Evolutionary conservation across 2,113 vertebrate genomes (phyloP).

Genomic region (Phalacrocorax aristotelis): DNA sequence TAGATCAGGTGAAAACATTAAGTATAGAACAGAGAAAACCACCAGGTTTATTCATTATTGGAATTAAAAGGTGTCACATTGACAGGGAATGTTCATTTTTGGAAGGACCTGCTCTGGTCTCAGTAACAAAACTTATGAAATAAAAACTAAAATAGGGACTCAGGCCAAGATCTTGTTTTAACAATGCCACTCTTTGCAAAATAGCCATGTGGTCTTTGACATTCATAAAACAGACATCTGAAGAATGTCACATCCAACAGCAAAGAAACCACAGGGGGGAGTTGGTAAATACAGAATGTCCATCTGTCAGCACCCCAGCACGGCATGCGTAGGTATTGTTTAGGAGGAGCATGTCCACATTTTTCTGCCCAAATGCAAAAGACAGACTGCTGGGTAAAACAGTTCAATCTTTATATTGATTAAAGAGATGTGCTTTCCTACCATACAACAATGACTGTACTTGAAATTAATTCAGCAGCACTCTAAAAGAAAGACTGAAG

Average conservation of each 20-base stretch:
- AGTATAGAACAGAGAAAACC: conserved; percentile 32
- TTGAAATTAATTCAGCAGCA: conserved; percentile 53
- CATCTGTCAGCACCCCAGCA: conserved; percentile 58
- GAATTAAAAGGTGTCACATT: conserved; percentile 66
- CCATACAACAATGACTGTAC: conserved; percentile 34
- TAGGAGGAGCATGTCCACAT: conserved; percentile 42
- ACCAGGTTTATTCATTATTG: conserved; percentile 69
- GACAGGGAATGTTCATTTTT: conserved; percentile 64
- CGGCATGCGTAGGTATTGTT: conserved; percentile 53
- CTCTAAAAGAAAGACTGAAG: conserved; percentile 5
- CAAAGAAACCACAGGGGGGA: conserved; percentile 55
- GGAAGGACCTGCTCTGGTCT: conserved; percentile 49
- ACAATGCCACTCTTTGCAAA: conserved; percentile 52
- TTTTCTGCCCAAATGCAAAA: conserved; percentile 66
- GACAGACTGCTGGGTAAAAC: conserved; percentile 54
- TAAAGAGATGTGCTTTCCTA: conserved; percentile 41
- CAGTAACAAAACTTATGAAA: conserved; percentile 35
- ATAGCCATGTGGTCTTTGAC: conserved; percentile 65
- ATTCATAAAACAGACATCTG: conserved; percentile 73
- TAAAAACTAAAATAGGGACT: conserved; percentile 57
- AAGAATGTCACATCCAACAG: conserved; percentile 64
- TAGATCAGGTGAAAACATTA: conserved; percentile 71
- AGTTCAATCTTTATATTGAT: conserved; percentile 55
- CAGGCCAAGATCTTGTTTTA: conserved; percentile 58
- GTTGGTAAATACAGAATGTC: conserved; percentile 48